Conservation (phyloP, 2,888 invertebrate genomes). For the Andrena marginata region DNA sequence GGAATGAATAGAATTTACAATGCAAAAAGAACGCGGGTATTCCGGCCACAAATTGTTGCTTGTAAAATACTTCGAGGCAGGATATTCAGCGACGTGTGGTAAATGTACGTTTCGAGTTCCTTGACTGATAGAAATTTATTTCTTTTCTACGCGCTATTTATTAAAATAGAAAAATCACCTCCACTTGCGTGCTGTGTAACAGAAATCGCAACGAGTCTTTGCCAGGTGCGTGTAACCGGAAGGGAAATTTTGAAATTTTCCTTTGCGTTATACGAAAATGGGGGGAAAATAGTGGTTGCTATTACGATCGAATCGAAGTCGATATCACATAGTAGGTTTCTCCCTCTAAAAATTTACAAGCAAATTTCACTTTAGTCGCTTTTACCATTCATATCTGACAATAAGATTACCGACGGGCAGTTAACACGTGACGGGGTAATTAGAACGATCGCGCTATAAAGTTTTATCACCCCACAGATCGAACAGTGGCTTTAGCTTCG, state of each 20-base stretch:
- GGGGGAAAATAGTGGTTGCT: too few species aligned
- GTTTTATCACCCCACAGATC: background rate
- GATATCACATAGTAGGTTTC: conserved; percentile 7
- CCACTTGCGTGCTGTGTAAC: too few species aligned
- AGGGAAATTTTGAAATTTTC: too few species aligned
- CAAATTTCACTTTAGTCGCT: conserved; percentile 1
- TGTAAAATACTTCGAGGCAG: too few species aligned
- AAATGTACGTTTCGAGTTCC: too few species aligned
- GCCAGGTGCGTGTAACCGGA: too few species aligned
- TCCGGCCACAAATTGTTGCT: background rate
- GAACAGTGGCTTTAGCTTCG: background rate
- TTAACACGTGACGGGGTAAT: background rate
- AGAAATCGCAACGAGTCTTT: too few species aligned
- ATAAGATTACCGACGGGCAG: background rate
- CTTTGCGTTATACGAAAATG: too few species aligned
- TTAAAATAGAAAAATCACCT: too few species aligned
- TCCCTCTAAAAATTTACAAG: background rate
- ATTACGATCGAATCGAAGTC: background rate
- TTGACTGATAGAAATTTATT: too few species aligned
- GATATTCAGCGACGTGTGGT: too few species aligned
- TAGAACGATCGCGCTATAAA: background rate
- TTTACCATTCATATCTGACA: background rate
- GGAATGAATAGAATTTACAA: conserved; percentile 7
- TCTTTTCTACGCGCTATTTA: too few species aligned
- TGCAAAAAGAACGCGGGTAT: conserved; percentile 1